Evolutionary conservation across 2,113 vertebrate genomes (phyloP).

Genomic region (Ariopsis seemanni): DNA sequence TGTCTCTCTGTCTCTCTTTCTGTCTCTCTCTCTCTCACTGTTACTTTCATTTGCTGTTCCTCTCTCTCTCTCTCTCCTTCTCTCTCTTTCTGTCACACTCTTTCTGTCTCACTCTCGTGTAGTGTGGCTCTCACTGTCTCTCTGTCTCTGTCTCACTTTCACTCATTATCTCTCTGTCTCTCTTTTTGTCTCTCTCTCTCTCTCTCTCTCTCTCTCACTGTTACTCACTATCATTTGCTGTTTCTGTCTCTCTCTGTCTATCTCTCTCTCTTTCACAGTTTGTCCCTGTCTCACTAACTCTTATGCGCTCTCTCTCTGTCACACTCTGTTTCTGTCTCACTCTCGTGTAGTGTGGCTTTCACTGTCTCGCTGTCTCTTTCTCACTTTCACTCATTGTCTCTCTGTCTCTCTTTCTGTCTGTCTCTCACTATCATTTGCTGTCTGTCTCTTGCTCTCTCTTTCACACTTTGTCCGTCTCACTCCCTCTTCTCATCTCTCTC

Average conservation of each 20-base stretch:
- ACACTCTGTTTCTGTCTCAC: neutral
- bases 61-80: neutral
- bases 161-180: neutral
- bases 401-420: too few relatives aligned
- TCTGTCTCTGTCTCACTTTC: constrained; percentile 18
- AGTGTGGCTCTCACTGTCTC: neutral
- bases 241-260: neutral
- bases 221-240: neutral
- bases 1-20: constrained; percentile 28
- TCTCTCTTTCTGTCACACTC: neutral
- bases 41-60: neutral
- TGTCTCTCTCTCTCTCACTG: neutral
- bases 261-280: neutral
- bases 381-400: too few relatives aligned
- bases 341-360: neutral
- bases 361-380: neutral
- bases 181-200: neutral
- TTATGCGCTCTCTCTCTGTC: neutral
- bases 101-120: neutral
- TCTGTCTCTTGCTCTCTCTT: neutral
- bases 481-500: neutral
- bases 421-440: neutral
- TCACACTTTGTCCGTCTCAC: neutral
- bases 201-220: neutral
- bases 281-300: neutral